Percentiles rank a stretch among this genome's conserved stretches.
These are phyloP conservation scores for Hydrophis major DNA, from an alignment of 2,797 vertebrate genomes.

Conservation along the genomic window DNA sequence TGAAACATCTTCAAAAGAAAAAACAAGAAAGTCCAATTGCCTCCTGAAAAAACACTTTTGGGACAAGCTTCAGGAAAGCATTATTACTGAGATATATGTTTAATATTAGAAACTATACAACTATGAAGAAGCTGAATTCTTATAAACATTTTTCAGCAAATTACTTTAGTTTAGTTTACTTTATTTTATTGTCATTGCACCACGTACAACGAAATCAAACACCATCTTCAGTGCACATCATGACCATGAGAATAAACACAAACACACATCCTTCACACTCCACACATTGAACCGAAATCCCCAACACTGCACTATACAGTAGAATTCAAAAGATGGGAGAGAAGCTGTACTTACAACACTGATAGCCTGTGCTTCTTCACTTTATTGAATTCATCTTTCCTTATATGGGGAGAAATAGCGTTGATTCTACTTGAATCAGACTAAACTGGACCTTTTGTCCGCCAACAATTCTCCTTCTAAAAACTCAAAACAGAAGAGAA, in stretches of 20 bases:
- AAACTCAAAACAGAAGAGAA: neutral
- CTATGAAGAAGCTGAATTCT: neutral
- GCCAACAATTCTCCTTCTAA: neutral
- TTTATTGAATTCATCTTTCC: conserved; percentile 6
- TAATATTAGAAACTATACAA: neutral
- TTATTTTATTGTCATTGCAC: too few species aligned
- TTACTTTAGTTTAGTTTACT: neutral
- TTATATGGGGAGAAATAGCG: neutral
- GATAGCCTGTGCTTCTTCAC: neutral
- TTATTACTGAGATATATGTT: conserved; percentile 27
- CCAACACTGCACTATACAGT: too few species aligned
- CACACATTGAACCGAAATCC: too few species aligned
- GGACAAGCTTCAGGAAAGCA: neutral
- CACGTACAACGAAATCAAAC: too few species aligned
- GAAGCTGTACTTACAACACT: neutral
- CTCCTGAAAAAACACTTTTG: neutral
- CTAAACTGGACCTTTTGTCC: neutral
- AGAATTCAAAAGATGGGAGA: too few species aligned
- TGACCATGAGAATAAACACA: too few species aligned
- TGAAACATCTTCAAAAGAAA: too few species aligned
- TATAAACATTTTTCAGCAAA: neutral
- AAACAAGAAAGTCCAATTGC: too few species aligned
- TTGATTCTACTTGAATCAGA: neutral
- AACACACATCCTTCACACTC: too few species aligned
- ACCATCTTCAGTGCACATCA: too few species aligned